Evolutionary conservation across 2,113 vertebrate genomes (phyloP).

Genomic region (Chloebia gouldiae): DNA sequence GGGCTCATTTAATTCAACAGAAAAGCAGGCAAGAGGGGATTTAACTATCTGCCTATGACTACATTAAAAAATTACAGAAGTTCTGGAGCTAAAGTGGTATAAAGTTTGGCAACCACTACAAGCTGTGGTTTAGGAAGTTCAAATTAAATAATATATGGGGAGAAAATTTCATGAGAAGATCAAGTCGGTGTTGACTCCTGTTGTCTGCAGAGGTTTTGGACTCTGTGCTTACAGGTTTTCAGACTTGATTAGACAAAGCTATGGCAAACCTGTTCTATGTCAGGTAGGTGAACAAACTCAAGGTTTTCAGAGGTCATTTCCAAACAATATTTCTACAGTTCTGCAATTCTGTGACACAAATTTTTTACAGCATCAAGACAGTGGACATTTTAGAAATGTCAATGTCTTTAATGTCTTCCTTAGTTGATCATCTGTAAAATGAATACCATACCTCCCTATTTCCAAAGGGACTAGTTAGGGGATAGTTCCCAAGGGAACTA

Average conservation of each 20-base stretch:
- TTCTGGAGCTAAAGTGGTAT: not conserved
- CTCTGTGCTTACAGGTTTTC: not conserved
- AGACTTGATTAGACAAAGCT: not conserved
- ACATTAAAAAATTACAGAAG: not conserved
- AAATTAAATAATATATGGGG: not conserved
- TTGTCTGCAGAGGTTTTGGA: not conserved
- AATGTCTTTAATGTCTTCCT: not conserved
- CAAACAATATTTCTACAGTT: not conserved
- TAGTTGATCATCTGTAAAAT: not conserved
- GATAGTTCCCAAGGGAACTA: not conserved
- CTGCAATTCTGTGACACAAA: not conserved
- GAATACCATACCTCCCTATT: not conserved
- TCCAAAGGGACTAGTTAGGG: not conserved
- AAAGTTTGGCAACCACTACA: not conserved
- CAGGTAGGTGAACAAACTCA: accelerated
- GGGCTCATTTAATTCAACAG: not conserved
- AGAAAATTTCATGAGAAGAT: accelerated
- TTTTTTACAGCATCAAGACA: not conserved
- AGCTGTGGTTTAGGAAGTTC: not conserved
- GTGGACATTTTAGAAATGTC: not conserved
- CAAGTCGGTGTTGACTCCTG: not conserved
- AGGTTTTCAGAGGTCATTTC: not conserved
- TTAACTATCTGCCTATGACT: not conserved
- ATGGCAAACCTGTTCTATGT: not conserved
- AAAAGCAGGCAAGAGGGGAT: not conserved